A percentile compares a stretch with the other conserved stretches of the same genome.
Conservation (phyloP, 2,113 vertebrate genomes). For the Salvelinus sp. region DNA sequence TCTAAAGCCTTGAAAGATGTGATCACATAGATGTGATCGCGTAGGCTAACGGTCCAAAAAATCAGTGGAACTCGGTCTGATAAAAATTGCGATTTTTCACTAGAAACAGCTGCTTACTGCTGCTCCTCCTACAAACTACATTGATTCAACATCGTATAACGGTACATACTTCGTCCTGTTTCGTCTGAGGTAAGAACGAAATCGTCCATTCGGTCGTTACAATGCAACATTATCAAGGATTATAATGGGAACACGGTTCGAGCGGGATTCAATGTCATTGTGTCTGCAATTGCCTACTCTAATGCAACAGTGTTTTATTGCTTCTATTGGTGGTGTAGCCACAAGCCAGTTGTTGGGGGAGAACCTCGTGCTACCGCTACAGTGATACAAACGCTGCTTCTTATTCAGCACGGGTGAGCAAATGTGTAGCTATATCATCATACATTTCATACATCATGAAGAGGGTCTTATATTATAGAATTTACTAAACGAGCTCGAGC, state of each 20-base stretch:
- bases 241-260: conserved; percentile 1
- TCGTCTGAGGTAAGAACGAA: not conserved
- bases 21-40: not conserved
- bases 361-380: conserved; percentile 1
- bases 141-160: conserved; percentile 1
- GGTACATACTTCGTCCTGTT: not conserved
- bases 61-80: not conserved
- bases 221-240: conserved; percentile 15
- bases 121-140: not conserved
- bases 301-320: not conserved
- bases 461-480: not conserved
- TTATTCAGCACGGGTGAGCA: conserved; percentile 9
- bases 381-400: not conserved
- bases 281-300: conserved; percentile 16
- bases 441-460: not conserved
- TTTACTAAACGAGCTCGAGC: not conserved
- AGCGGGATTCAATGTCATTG: conserved; percentile 17
- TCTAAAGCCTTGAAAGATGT: not conserved
- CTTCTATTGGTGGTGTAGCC: not conserved
- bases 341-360: not conserved
- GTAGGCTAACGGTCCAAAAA: not conserved
- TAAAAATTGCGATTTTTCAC: not conserved
- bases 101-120: not conserved
- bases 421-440: not conserved
- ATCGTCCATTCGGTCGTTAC: not conserved